Conservation (phyloP, 1,140 invertebrate species). For the Magallana ariakensis region DNA sequence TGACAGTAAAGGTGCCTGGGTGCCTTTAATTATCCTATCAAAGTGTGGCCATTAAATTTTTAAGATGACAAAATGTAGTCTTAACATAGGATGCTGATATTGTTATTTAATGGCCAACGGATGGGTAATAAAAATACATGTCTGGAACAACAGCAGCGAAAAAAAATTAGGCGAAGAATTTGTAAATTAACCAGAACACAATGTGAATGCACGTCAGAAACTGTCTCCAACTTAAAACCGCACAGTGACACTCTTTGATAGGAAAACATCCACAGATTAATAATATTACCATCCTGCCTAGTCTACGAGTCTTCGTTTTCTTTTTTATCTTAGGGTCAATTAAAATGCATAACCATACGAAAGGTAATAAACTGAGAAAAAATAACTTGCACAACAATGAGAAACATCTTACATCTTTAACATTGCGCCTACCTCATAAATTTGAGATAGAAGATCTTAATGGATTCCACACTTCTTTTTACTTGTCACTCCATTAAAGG, state of each 20-base stretch:
- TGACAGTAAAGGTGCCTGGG: not conserved
- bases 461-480: not conserved
- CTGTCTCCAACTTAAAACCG: not conserved
- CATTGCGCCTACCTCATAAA: not conserved
- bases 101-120: constrained; percentile 26
- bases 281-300: not conserved
- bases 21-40: constrained; percentile 34
- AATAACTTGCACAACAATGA: not conserved
- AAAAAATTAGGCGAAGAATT: constrained; percentile 4
- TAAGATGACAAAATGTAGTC: constrained; percentile 23
- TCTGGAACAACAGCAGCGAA: not conserved
- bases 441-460: constrained; percentile 9
- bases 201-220: not conserved
- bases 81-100: not conserved
- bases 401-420: constrained; percentile 21
- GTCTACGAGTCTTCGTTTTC: not conserved
- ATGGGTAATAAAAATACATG: constrained; percentile 1
- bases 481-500: constrained; percentile 20
- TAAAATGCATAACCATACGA: constrained; percentile 14
- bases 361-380: not conserved
- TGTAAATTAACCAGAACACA: not conserved
- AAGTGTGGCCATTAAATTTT: constrained; percentile 17
- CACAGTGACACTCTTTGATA: not conserved
- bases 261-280: not conserved
- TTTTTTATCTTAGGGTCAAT: not conserved